A percentile compares a stretch with the other conserved stretches of the same genome.
phyloP scores from a whole-genome alignment of 2,113 vertebrate genomes.

The Marmota flaviventris region DNA sequence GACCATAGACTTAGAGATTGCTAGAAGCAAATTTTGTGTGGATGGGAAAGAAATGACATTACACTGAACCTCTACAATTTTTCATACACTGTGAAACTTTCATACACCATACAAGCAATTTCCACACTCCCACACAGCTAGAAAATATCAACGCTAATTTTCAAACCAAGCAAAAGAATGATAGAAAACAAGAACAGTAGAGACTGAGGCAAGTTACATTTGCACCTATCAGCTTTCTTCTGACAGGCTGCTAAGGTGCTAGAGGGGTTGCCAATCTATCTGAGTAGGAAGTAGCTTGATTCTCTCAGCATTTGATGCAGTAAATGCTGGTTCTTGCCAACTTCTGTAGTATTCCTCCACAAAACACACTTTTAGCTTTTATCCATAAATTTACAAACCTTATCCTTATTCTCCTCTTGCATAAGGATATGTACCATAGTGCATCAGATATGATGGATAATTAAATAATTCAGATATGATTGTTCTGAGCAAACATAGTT shows the following conservation, averaged over 20 bases:
- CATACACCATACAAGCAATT: not conserved
- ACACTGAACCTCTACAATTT: not conserved
- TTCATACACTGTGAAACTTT: slow-evolving; percentile 1
- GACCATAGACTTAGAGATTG: not conserved
- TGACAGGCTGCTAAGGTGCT: not conserved
- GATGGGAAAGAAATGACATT: not conserved
- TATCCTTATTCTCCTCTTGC: not conserved
- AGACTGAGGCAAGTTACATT: not conserved
- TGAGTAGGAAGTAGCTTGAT: not conserved
- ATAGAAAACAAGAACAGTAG: not conserved
- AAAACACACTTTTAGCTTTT: not conserved
- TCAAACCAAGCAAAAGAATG: not conserved
- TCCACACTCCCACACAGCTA: not conserved
- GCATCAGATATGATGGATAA: not conserved
- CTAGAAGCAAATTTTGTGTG: not conserved
- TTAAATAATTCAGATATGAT: not conserved
- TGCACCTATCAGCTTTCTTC: not conserved
- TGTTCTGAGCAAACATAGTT: not conserved
- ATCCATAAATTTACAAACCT: not conserved
- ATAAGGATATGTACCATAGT: not conserved
- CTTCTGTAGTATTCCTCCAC: not conserved
- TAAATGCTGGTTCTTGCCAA: not conserved
- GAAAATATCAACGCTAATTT: not conserved
- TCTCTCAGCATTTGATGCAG: rapidly evolving
- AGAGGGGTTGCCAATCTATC: not conserved